Conservation (phyloP, 2,113 vertebrate species). For the Trochalopteron elliotii region DNA sequence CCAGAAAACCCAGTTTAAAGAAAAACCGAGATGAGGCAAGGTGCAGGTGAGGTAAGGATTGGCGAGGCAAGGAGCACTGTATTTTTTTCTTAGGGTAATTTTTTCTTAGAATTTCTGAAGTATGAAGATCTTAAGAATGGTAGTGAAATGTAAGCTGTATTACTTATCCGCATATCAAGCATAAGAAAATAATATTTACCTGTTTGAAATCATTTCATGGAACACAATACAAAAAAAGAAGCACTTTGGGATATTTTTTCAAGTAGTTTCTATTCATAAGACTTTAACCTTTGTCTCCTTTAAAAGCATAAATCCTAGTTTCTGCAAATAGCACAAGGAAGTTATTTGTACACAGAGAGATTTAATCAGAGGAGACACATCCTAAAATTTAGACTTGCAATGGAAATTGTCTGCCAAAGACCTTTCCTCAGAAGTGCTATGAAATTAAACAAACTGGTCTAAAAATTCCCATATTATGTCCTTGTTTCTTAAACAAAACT, state of each 20-base stretch:
- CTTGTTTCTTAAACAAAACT: neutral
- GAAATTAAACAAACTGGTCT: neutral
- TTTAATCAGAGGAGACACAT: neutral
- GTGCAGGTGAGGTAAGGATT: neutral
- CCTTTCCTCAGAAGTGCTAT: neutral
- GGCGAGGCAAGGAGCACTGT: fast-evolving
- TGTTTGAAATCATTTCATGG: neutral
- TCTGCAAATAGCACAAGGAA: neutral
- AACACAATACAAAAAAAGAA: neutral
- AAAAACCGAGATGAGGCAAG: fast-evolving
- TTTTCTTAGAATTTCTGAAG: neutral
- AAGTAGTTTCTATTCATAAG: neutral
- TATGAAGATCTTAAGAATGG: neutral
- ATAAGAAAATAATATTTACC: neutral
- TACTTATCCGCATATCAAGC: neutral
- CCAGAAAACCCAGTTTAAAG: neutral
- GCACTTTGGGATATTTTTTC: neutral
- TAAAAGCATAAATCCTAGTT: neutral
- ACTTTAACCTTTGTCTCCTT: neutral
- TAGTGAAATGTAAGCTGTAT: neutral
- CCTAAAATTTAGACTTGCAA: neutral
- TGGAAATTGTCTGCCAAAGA: neutral
- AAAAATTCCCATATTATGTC: neutral
- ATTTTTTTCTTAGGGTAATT: neutral
- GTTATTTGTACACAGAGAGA: neutral